Evolutionary conservation across 2,113 vertebrate species (phyloP).

Genomic region (Balaeniceps rex): DNA sequence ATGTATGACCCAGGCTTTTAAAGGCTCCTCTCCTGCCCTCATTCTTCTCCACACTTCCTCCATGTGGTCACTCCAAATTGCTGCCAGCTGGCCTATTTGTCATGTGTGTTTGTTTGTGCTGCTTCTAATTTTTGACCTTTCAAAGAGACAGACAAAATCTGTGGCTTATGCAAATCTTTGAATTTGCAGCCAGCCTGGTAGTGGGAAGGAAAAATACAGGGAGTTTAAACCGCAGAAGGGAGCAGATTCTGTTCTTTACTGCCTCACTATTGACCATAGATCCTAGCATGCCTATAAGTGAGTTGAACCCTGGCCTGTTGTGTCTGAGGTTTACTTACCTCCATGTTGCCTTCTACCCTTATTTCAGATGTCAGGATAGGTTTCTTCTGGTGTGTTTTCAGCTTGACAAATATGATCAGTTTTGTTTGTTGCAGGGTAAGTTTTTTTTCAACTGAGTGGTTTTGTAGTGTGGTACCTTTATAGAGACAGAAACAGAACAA

Average conservation of each 20-base stretch:
- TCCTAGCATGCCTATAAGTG: not conserved
- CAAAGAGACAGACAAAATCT: not conserved
- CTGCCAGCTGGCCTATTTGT: conserved; percentile 47
- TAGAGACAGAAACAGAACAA: not conserved
- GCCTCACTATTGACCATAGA: not conserved
- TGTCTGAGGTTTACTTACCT: not conserved
- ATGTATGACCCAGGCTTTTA: not conserved
- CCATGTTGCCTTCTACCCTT: not conserved
- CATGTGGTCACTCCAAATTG: conserved; percentile 39
- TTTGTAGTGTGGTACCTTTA: not conserved
- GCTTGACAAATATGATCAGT: not conserved
- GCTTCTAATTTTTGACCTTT: conserved; percentile 1
- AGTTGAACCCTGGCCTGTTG: not conserved
- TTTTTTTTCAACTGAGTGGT: not conserved
- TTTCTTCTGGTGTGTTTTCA: not conserved
- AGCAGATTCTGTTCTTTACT: not conserved
- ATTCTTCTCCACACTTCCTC: conserved; percentile 3
- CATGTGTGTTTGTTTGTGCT: not conserved
- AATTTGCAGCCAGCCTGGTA: not conserved
- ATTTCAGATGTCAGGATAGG: not conserved
- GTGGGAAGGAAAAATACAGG: not conserved
- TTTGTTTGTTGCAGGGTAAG: not conserved
- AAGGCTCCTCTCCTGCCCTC: not conserved
- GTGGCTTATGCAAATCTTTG: conserved; percentile 21
- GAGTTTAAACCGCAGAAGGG: not conserved